Base-by-base conservation (phyloP, 2,797 vertebrate genomes). In the Simalia tracyae region DNA sequence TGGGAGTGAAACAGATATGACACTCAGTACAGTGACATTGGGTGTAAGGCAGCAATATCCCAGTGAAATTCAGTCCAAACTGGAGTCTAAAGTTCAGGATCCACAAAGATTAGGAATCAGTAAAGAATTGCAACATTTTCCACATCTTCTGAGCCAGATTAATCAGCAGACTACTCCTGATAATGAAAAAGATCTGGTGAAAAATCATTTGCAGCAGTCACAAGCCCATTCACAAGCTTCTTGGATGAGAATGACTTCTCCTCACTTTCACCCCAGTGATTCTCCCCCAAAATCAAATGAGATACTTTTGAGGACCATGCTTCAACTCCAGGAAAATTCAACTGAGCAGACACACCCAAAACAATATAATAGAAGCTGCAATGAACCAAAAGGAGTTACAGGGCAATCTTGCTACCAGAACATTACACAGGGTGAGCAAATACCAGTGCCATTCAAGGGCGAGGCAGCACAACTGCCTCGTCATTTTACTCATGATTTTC, bases 211-310 rank as follows among this genome's bases (percentile, higher is more conserved):
- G 89, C 97, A 96, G 91, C 97, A 96, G 95, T 86, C 93, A 57
- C 96, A 95, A 91, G 86, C 5, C 68, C 98, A 95, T 61, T 94
- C 97, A 87, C 98, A 98, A 94, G 96, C 97, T 89, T 97, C 96
- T 72, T 99, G 98, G 98, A 98, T 98, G 93, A 98, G 98, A 94
- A 93, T 98, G 92, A 98, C 98, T 95, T 96, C 98, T 90, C 95
- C 97, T 88, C 98, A 96, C 91, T 97, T 97, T 92, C 94, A 57
- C 92, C 96, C 97, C 72, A 93, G 94, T 91, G 96, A 97, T 64
- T 96, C 98, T 93, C 97, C 97, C 64, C 97, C 97, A 12, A 98
- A 98, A 94, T 97, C 98, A 96, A 96, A 95, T 0, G 97, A 98
- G 93, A 93, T 92, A 2, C 93, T 97, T 9, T 46, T 96, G 89